phyloP scores from a whole-genome alignment of 2,113 vertebrate genomes.

The Lates calcarifer region DNA sequence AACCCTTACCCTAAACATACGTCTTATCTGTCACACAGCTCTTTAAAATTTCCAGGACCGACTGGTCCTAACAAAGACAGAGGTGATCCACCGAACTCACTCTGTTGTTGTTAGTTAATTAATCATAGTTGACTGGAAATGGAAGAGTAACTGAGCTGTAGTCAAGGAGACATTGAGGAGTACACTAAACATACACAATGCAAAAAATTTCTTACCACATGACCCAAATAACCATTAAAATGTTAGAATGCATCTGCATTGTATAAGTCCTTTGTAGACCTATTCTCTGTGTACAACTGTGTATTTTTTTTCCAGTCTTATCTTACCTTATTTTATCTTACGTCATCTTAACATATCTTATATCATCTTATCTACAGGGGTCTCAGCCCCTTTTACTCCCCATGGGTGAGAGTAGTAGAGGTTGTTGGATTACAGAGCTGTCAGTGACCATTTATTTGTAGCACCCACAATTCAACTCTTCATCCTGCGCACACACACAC shows the following conservation, averaged over 20 bases:
- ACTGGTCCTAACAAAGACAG: too few species aligned
- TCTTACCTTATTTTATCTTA: constrained; percentile 4
- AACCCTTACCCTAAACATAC: too few species aligned
- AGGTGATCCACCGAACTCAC: constrained; percentile 1
- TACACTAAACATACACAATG: too few species aligned
- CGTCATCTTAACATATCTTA: not conserved
- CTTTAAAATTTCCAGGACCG: too few species aligned
- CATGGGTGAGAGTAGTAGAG: constrained; percentile 47
- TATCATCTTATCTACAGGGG: not conserved
- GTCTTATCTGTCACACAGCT: too few species aligned
- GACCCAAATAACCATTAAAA: too few species aligned
- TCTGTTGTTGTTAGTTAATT: too few species aligned
- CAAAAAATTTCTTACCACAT: too few species aligned
- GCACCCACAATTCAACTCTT: constrained; percentile 88
- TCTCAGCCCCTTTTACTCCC: constrained; percentile 15
- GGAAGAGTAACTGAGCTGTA: not conserved
- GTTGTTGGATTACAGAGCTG: constrained; percentile 85
- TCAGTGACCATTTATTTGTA: constrained; percentile 93
- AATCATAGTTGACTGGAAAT: not conserved
- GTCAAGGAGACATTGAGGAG: not conserved
- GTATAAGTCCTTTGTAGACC: too few species aligned
- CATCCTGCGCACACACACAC: constrained; percentile 72
- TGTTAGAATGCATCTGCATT: too few species aligned
- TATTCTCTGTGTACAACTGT: too few species aligned
- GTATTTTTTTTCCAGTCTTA: too few species aligned